Percentiles rank a stretch among this genome's conserved stretches.
phyloP scores from a whole-genome alignment of 1,140 invertebrate species.

The Eufriesea mexicana region DNA sequence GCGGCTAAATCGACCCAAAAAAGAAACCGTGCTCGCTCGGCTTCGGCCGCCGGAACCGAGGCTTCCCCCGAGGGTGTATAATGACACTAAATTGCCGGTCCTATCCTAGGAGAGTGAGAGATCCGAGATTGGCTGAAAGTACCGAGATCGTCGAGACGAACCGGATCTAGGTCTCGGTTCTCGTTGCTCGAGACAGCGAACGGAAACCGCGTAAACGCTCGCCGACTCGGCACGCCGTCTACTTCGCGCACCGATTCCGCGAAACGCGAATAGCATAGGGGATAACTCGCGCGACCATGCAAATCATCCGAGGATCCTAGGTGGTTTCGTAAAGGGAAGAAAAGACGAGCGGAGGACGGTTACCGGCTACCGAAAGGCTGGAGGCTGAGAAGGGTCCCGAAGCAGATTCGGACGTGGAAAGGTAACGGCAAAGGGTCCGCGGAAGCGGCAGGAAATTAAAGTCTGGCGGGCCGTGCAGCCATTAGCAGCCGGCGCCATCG shows the following conservation, averaged over 20 bases:
- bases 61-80: conserved; percentile 73
- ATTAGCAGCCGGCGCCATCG: conserved; percentile 83
- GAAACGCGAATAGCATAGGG: too few relatives aligned
- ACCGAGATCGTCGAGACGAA: conserved; percentile 22
- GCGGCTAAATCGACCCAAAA: conserved; percentile 74
- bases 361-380: conserved; percentile 63
- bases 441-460: conserved; percentile 83
- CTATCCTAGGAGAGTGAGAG: conserved; percentile 64
- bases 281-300: too few relatives aligned
- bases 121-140: conserved; percentile 57
- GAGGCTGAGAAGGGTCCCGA: conserved; percentile 63
- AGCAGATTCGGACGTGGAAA: conserved; percentile 78
- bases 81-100: conserved; percentile 79
- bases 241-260: too few relatives aligned
- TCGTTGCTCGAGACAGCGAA: too few relatives aligned
- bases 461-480: conserved; percentile 81
- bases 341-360: conserved; percentile 7
- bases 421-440: conserved; percentile 80
- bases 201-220: too few relatives aligned
- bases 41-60: conserved; percentile 50
- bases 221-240: too few relatives aligned
- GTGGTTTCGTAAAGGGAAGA: too few relatives aligned
- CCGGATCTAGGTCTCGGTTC: too few relatives aligned
- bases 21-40: conserved; percentile 59
- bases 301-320: too few relatives aligned